A percentile compares a stretch with the other conserved stretches of the same genome.
Evolutionary conservation across 1,140 invertebrate genomes (phyloP).

Genomic region (Drosophila suzukii): DNA sequence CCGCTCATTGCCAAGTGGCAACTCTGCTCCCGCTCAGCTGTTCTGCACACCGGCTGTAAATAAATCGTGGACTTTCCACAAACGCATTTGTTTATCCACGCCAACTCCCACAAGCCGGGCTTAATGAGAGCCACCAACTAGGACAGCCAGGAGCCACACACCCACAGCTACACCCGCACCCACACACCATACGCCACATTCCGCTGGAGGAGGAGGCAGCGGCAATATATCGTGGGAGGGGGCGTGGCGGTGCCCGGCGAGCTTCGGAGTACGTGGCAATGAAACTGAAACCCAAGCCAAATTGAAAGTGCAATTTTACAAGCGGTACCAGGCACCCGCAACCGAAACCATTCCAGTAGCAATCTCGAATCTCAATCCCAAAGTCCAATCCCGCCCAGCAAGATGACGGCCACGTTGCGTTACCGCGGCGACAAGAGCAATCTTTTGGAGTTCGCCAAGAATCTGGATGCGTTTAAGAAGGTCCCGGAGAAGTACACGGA

Average conservation of each 20-base stretch:
- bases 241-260: background rate
- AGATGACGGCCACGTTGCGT: slow-evolving; percentile 84
- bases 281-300: background rate
- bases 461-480: slow-evolving; percentile 96
- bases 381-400: background rate
- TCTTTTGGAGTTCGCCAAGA: slow-evolving; percentile 90
- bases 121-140: background rate
- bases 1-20: background rate
- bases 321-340: background rate
- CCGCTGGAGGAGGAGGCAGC: background rate
- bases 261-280: slow-evolving; percentile 26
- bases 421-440: slow-evolving; percentile 87
- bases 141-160: background rate
- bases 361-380: background rate
- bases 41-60: background rate
- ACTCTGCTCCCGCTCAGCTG: background rate
- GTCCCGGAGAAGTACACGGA: slow-evolving; percentile 93
- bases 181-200: background rate
- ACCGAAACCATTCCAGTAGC: background rate
- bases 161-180: too few species aligned
- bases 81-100: background rate
- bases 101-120: background rate
- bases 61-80: background rate
- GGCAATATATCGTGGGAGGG: background rate
- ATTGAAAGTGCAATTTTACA: background rate